A percentile compares a stretch with the other conserved stretches of the same genome.
Conservation (phyloP, 2,888 invertebrate genomes). For the Caenorhabditis sinica region DNA sequence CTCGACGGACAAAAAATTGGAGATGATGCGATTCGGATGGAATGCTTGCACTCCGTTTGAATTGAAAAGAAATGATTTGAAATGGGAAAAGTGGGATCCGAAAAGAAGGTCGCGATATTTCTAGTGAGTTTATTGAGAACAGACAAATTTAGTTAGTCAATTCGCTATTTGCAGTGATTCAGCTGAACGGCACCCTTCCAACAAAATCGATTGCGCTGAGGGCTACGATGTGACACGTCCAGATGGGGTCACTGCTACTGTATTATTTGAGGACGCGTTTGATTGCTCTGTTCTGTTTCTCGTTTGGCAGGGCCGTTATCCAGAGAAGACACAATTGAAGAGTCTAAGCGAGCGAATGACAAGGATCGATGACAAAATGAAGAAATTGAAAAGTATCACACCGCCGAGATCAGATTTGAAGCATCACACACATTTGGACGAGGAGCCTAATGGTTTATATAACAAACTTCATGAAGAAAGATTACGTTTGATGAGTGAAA, state of each 20-base stretch:
- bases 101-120: slow-evolving; percentile 11
- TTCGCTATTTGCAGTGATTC: neutral
- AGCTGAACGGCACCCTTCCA: neutral
- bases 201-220: slow-evolving; percentile 11
- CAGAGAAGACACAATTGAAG: neutral
- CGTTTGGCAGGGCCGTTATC: slow-evolving; percentile 27
- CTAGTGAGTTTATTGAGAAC: slow-evolving; percentile 9
- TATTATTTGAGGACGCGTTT: neutral
- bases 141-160: neutral
- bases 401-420: too few relatives aligned
- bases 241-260: slow-evolving; percentile 20
- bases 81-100: slow-evolving; percentile 1
- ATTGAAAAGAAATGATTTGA: neutral
- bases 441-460: too few relatives aligned
- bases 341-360: neutral
- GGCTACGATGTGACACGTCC: slow-evolving; percentile 22
- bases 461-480: too few relatives aligned
- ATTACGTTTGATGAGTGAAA: too few relatives aligned
- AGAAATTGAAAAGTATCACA: neutral
- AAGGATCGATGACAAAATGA: neutral
- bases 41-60: neutral
- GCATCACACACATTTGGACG: too few relatives aligned
- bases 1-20: slow-evolving; percentile 5
- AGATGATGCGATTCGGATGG: slow-evolving; percentile 7
- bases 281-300: neutral